These are phyloP conservation scores for Mimachlamys varia DNA, from an alignment of 2,888 invertebrate genomes.

Conservation along the genomic window DNA sequence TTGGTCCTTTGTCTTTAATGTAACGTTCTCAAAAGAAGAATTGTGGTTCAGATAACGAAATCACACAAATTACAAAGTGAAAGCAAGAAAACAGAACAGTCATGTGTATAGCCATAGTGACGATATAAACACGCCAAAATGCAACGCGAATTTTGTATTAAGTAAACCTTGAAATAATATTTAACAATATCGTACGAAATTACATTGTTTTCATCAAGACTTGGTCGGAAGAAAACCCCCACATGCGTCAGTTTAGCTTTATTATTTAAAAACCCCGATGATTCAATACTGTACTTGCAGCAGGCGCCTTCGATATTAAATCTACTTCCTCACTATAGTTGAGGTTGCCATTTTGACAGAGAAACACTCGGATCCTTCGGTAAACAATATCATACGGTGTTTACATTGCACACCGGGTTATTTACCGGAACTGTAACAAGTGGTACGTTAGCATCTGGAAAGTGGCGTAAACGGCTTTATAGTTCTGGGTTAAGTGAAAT, in stretches of 20 bases:
- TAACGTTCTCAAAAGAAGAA: no score
- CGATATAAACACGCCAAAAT: no score
- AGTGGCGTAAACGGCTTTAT: not conserved
- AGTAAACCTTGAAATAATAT: no score
- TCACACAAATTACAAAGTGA: no score
- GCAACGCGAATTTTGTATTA: no score
- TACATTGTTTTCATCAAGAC: no score
- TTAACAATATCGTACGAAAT: no score
- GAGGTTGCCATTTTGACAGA: conserved; percentile 18
- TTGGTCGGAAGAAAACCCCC: no score
- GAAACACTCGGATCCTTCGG: not conserved
- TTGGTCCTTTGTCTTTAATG: no score
- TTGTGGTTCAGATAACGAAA: no score
- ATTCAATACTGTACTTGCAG: not conserved
- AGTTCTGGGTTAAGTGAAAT: conserved; percentile 10
- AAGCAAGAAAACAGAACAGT: no score
- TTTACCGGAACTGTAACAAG: conserved; percentile 27
- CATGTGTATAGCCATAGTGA: no score
- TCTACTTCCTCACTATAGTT: not conserved
- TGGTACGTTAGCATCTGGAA: not conserved
- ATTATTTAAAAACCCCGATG: not conserved
- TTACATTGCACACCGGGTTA: not conserved
- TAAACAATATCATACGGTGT: conserved; percentile 1
- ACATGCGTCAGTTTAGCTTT: not conserved
- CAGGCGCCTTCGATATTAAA: not conserved